A percentile compares a stretch with the other conserved stretches of the same genome.
Evolutionary conservation across 2,113 vertebrate species (phyloP).

Genomic region (Gila orcuttii): DNA sequence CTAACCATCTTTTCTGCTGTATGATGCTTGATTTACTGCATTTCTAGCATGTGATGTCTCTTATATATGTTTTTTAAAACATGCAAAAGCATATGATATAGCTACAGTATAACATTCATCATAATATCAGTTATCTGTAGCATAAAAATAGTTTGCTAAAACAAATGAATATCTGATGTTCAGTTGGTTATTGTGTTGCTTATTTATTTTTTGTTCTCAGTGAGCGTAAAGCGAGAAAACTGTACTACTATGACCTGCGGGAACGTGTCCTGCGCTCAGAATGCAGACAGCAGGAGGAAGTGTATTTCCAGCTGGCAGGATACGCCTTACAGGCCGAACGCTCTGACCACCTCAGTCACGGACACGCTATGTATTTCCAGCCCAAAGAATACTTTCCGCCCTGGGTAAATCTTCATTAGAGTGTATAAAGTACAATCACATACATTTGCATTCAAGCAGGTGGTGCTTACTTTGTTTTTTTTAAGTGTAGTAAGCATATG

Average conservation of each 20-base stretch:
- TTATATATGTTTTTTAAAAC: neutral
- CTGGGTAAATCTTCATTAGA: conserved; percentile 76
- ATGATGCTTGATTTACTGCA: no score
- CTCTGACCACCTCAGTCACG: conserved; percentile 74
- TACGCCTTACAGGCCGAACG: conserved; percentile 87
- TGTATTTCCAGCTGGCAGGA: conserved; percentile 89
- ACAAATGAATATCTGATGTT: neutral
- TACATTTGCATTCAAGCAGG: neutral
- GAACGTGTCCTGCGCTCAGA: conserved; percentile 85
- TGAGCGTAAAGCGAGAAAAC: conserved; percentile 80
- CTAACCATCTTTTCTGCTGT: no score
- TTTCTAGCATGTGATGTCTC: no score
- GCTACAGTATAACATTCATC: neutral
- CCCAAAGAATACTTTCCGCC: conserved; percentile 87
- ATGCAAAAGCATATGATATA: neutral
- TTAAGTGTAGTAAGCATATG: neutral
- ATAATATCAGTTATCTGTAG: neutral
- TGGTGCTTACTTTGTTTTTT: neutral
- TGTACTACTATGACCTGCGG: conserved; percentile 86
- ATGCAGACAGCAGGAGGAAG: conserved; percentile 86
- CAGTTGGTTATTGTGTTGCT: neutral
- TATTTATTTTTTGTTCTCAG: conserved; percentile 64
- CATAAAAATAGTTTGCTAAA: neutral
- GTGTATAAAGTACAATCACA: neutral
- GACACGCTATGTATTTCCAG: conserved; percentile 79